phyloP scores from a whole-genome alignment of 2,797 vertebrate species.

The Enteromius unitaeniatus region DNA sequence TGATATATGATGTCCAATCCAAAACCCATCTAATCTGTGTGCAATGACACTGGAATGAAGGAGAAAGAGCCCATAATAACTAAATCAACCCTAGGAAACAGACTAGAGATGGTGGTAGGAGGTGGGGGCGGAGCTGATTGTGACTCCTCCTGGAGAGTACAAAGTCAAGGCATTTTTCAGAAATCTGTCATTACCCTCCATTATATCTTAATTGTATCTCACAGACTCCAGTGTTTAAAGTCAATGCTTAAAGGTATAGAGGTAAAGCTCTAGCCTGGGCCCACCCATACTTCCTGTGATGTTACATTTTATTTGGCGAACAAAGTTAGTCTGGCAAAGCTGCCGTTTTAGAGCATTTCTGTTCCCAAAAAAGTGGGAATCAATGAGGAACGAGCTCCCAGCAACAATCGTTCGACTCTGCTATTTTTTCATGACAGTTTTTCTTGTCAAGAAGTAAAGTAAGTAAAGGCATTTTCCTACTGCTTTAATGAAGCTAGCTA shows the following conservation, averaged over 20 bases:
- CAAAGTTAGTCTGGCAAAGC: too few species aligned
- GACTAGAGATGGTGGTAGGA: background rate
- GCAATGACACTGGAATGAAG: conserved; percentile 49
- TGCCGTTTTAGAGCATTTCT: too few species aligned
- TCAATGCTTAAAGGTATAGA: background rate
- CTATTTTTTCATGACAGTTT: too few species aligned
- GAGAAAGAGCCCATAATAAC: conserved; percentile 42
- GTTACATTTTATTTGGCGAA: too few species aligned
- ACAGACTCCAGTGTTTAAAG: background rate
- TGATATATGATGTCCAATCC: conserved; percentile 45
- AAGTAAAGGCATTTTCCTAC: too few species aligned
- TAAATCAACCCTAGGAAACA: conserved; percentile 48
- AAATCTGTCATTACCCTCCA: conserved; percentile 29
- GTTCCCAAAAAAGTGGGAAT: too few species aligned
- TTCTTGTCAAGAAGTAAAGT: too few species aligned
- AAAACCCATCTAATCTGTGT: conserved; percentile 49
- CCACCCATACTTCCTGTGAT: too few species aligned
- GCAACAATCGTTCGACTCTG: too few species aligned
- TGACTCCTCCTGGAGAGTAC: conserved; percentile 22
- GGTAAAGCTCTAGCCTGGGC: background rate
- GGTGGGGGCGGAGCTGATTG: conserved; percentile 20
- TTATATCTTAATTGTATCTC: background rate
- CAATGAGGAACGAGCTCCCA: too few species aligned
- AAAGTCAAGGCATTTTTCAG: conserved; percentile 24
- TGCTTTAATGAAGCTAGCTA: too few species aligned